These are phyloP conservation scores for Nymphalis io DNA, from an alignment of 1,140 invertebrate species.

Conservation along the genomic window DNA sequence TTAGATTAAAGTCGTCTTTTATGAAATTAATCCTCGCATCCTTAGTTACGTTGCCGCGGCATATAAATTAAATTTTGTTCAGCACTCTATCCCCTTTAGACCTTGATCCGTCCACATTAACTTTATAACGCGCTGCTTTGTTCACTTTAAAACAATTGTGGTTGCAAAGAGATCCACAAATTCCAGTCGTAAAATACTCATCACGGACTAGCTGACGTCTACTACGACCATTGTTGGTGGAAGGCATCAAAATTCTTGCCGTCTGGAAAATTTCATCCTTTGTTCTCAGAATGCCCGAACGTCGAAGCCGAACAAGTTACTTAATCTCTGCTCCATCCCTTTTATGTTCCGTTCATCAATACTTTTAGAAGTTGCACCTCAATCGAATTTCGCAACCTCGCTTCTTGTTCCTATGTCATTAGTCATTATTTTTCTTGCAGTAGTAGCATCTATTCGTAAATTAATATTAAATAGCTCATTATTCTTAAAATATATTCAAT, in stretches of 20 bases:
- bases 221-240: constrained; percentile 51
- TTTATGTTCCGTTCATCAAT: constrained; percentile 63
- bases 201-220: constrained; percentile 50
- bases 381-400: constrained; percentile 30
- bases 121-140: constrained; percentile 55
- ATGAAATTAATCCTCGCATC: constrained; percentile 41
- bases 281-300: constrained; percentile 47
- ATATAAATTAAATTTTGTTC: constrained; percentile 53
- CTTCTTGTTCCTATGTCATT: constrained; percentile 2
- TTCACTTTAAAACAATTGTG: constrained; percentile 61
- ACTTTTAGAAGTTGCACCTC: constrained; percentile 57
- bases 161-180: constrained; percentile 53
- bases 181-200: constrained; percentile 65
- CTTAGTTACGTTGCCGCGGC: constrained; percentile 39
- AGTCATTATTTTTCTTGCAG: background rate
- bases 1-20: constrained; percentile 43
- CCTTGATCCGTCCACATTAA: constrained; percentile 53
- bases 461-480: no score
- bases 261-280: constrained; percentile 61
- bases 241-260: constrained; percentile 61
- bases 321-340: constrained; percentile 60
- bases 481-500: no score
- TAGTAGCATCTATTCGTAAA: background rate
- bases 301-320: constrained; percentile 59
- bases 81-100: constrained; percentile 50